These are phyloP conservation scores for Phymanthus crucifer DNA, from an alignment of 92 coral and sea anemone species.

Conservation along the genomic window DNA sequence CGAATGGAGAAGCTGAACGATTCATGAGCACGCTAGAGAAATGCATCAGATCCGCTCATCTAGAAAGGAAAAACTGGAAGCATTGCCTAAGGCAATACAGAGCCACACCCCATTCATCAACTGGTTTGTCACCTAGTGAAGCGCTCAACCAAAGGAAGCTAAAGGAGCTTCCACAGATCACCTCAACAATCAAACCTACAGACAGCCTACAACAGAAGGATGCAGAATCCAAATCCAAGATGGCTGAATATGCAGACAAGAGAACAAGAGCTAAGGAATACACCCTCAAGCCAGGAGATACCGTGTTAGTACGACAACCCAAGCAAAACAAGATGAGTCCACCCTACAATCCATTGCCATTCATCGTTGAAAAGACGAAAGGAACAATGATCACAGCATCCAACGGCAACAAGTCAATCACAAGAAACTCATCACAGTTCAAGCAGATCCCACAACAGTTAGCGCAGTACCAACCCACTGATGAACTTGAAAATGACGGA, in stretches of 20 bases:
- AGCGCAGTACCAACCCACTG: too few relatives aligned
- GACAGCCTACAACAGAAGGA: constrained; percentile 14
- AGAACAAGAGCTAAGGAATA: constrained; percentile 25
- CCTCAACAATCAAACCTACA: background rate
- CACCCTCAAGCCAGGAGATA: constrained; percentile 42
- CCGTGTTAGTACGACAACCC: constrained; percentile 44
- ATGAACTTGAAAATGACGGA: too few relatives aligned
- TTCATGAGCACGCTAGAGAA: too few relatives aligned
- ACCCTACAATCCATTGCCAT: constrained; percentile 48
- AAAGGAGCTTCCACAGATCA: constrained; percentile 33
- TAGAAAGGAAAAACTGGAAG: constrained; percentile 50
- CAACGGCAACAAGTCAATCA: constrained; percentile 14
- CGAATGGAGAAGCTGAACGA: constrained; percentile 56
- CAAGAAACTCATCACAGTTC: constrained; percentile 16
- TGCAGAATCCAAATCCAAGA: constrained; percentile 26
- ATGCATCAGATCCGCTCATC: constrained; percentile 36
- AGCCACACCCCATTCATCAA: constrained; percentile 52
- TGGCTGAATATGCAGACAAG: constrained; percentile 42
- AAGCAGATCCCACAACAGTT: too few relatives aligned
- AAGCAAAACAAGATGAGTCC: constrained; percentile 54
- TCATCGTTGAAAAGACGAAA: constrained; percentile 45
- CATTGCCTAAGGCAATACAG: constrained; percentile 52
- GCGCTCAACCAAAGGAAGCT: constrained; percentile 49
- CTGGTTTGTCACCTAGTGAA: constrained; percentile 51
- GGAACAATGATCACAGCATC: constrained; percentile 50